Percentiles rank a stretch among this genome's conserved stretches.
These are phyloP conservation scores for Drosophila sucinea DNA, from an alignment of 1,140 invertebrate species.

Conservation along the genomic window DNA sequence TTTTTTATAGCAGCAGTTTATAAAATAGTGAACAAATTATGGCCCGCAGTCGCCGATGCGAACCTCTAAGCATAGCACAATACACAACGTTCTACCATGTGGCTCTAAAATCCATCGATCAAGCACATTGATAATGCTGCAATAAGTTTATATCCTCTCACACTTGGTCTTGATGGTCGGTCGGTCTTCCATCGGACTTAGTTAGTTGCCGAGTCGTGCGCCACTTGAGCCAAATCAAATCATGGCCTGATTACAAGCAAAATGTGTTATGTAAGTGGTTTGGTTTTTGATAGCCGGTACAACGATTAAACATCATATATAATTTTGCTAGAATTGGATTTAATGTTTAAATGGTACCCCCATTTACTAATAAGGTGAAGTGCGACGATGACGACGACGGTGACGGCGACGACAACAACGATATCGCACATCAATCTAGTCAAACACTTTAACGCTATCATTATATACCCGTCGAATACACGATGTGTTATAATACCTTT, in stretches of 20 bases:
- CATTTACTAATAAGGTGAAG: slow-evolving; percentile 4
- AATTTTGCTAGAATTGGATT: slow-evolving; percentile 32
- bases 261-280: background rate
- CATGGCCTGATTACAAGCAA: slow-evolving; percentile 41
- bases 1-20: slow-evolving; percentile 1
- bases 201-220: slow-evolving; percentile 30
- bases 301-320: slow-evolving; percentile 9
- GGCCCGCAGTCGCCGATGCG: background rate
- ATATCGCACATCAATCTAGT: slow-evolving; percentile 57
- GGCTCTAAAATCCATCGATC: slow-evolving; percentile 68
- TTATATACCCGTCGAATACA: slow-evolving; percentile 1
- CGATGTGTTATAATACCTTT: slow-evolving; percentile 23
- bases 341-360: slow-evolving; percentile 14
- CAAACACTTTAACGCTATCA: slow-evolving; percentile 55
- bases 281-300: background rate
- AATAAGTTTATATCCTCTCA: slow-evolving; percentile 3
- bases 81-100: background rate
- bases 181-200: background rate
- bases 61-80: background rate
- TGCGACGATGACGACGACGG: background rate
- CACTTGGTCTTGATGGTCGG: background rate
- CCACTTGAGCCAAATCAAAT: slow-evolving; percentile 50
- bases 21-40: slow-evolving; percentile 1
- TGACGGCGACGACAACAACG: slow-evolving; percentile 12
- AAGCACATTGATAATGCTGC: slow-evolving; percentile 41